Conservation (phyloP, 2,888 invertebrate genomes). For the Teleiodes luculella region DNA sequence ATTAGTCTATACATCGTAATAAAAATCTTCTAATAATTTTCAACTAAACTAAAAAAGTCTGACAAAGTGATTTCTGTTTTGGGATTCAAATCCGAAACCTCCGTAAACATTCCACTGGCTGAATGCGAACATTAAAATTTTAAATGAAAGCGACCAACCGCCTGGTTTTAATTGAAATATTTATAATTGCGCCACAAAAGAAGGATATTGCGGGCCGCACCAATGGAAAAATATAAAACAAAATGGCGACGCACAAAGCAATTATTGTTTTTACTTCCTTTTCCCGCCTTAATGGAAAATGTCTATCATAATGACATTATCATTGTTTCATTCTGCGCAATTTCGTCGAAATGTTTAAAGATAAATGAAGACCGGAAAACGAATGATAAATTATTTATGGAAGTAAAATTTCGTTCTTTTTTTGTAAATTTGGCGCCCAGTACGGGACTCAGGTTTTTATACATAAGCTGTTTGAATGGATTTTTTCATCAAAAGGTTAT, state of each 20-base stretch:
- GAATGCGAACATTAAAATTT: conserved; percentile 32
- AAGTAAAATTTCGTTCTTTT: background rate
- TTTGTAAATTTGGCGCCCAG: background rate
- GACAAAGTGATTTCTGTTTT: no score
- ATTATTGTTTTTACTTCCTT: conserved; percentile 49
- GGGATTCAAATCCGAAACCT: no score
- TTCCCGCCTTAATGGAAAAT: conserved; percentile 9
- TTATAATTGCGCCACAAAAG: conserved; percentile 56
- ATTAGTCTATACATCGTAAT: no score
- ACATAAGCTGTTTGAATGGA: no score
- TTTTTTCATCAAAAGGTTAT: no score
- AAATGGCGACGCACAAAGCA: conserved; percentile 41
- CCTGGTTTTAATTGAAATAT: conserved; percentile 69
- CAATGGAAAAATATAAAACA: conserved; percentile 34
- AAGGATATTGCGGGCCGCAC: conserved; percentile 35
- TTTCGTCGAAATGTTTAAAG: conserved; percentile 5
- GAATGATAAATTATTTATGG: background rate
- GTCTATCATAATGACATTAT: conserved; percentile 13
- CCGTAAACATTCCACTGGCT: no score
- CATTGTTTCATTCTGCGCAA: conserved; percentile 9
- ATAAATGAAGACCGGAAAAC: conserved; percentile 1
- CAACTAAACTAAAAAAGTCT: no score
- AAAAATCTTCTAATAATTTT: no score
- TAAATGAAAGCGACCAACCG: conserved; percentile 41
- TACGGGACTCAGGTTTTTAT: background rate